Base-by-base conservation (phyloP, 1,140 invertebrate species). In the Aphaenogaster rudis region DNA sequence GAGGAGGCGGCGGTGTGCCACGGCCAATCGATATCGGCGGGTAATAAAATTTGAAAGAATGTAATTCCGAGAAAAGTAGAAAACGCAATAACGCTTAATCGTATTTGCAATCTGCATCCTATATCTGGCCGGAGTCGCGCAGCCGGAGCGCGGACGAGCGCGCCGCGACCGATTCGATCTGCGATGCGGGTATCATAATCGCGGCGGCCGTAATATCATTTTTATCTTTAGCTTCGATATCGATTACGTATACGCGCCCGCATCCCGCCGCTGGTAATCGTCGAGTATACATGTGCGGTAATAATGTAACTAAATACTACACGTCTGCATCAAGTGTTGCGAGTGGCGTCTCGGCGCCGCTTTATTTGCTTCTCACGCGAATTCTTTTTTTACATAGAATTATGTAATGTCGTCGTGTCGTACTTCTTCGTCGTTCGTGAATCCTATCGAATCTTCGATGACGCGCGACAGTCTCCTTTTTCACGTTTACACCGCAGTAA, bases 31-130 rank as follows among this genome's bases (percentile, higher is more conserved):
- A 84, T 84, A 84, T 84, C 80, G 80, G 80, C 69, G 80, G 69
- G 54, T 84, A 84, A 84, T 84, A 84, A 84, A 84, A 84, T 84
- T 84, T 61, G 69, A 76, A 84, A 84, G 80, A 74, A 84, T 84
- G 80, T 61, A 84, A 84, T 84, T 84, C 80, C 80, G 80, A 84
- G 80, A 61, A 74, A 84, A 76, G 80, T 61, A 84, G 80, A 74
- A 74, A 84, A 84, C 69, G 80, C 80, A 84, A 84, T 84, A 84
- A 84, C 69, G 80, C 69, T 84, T 84, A 84, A 84, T 84, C 80
- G 69, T 76, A 76, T 84, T 84, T 84, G 80, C 80, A 76, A 84
- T 84, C 69, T 84, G 80, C 80, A 76, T 84, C 54, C 80, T 61
- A 54, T 61, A 84, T 74, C 69, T 48, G 69, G 39, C 45, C 28